phyloP scores from a whole-genome alignment of 2,113 vertebrate genomes.

The Rhizomys pruinosus region DNA sequence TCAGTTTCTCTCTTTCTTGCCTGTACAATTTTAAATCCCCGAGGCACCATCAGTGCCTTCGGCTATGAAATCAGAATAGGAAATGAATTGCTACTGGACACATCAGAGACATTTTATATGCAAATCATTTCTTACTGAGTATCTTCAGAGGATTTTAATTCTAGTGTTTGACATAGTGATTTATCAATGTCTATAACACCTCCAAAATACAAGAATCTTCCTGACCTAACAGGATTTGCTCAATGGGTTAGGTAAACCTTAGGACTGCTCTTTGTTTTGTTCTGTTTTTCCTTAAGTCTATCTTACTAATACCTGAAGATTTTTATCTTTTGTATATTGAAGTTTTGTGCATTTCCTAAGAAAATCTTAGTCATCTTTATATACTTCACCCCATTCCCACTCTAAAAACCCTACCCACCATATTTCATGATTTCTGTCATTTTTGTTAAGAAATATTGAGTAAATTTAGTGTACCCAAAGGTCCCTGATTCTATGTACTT shows the following conservation, averaged over 20 bases:
- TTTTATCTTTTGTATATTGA: no score
- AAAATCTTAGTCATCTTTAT: no score
- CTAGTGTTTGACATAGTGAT: slow-evolving; percentile 57
- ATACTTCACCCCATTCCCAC: no score
- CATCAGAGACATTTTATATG: slow-evolving; percentile 70
- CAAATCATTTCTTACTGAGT: slow-evolving; percentile 58
- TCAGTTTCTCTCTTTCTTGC: neutral
- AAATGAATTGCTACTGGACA: slow-evolving; percentile 69
- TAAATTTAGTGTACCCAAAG: no score
- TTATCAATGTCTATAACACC: slow-evolving; percentile 46
- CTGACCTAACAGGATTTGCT: neutral
- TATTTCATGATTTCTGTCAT: neutral
- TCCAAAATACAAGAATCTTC: slow-evolving; percentile 8
- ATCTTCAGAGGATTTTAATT: slow-evolving; percentile 65
- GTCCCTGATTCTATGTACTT: no score
- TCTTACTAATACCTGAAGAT: neutral
- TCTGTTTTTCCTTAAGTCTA: neutral
- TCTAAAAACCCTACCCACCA: no score
- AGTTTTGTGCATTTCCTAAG: no score
- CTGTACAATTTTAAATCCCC: slow-evolving; percentile 18
- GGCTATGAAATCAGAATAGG: slow-evolving; percentile 66
- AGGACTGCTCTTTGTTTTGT: neutral
- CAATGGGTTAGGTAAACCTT: neutral
- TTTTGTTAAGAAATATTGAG: no score
- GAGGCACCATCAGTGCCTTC: slow-evolving; percentile 60